Evolutionary conservation across 2,797 vertebrate species (phyloP), one percentile per base, ranked within the genome.

Genomic region (Pogoniulus pusillus): DNA sequence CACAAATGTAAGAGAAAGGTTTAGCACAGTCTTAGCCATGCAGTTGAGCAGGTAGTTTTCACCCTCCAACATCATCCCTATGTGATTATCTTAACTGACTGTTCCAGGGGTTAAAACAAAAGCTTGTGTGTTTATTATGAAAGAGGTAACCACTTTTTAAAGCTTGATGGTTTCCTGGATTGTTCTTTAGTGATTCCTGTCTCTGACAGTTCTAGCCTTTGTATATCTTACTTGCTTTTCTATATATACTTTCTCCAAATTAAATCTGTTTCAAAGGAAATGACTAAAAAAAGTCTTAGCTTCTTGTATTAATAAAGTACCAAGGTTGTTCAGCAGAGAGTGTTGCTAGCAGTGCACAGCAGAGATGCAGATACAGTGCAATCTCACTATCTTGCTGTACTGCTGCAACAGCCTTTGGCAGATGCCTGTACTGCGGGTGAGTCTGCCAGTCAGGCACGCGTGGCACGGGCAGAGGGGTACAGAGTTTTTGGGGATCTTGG

Each of bases 91-190:
- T 57, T 75, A 22, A 58, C 45, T 64, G 73, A 20, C 57, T 70
- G 2, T 87, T 60, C 43, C 53, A n/a, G 37, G 22, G 63, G 32
- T 77, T 87, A 73, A 72, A 90, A 74, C 49, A 66, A 80, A 89
- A 53, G 19, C 43, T 43, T 71, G 53, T 4, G 3, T 82, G 65
- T 82, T 89, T 53, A 47, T 43, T 57, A 35, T 72, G 77, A 49
- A 47, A 63, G 53, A 89, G 62, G 55, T 68, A 76, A 62, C 37
- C 18, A 1, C 39, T 86, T 70, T 12, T 65, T 41, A 78, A 82
- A 74, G 30, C 69, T 49, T 53, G 85, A 43, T 71, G 53, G 55
- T 34, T 88, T 85, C 53, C 54, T 86, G 65, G 29, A 15, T 76
- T 82, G 51, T 77, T 92, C 57, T 76, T n/a, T 10, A 60, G 54